Evolutionary conservation across 2,888 invertebrate genomes (phyloP).

Genomic region (Melanostoma scalare): DNA sequence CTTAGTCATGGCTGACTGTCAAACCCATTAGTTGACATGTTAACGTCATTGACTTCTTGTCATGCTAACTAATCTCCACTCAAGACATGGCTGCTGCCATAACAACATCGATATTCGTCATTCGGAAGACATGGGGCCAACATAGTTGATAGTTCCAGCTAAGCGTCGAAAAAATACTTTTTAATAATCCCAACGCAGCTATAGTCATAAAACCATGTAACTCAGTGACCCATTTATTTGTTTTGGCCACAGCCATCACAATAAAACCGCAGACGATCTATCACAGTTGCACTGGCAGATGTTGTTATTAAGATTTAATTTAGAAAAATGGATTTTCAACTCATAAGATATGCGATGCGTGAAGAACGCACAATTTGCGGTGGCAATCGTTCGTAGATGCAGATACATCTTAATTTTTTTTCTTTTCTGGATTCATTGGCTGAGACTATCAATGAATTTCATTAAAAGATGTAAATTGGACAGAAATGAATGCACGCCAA

Average conservation of each 20-base stretch:
- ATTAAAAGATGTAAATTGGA: slow-evolving; percentile 50
- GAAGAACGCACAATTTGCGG: slow-evolving; percentile 64
- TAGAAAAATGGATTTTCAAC: slow-evolving; percentile 51
- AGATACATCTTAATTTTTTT: slow-evolving; percentile 16
- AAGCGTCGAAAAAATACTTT: too few species aligned
- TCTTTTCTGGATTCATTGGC: slow-evolving; percentile 38
- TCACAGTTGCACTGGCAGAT: slow-evolving; percentile 57
- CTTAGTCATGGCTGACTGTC: background rate
- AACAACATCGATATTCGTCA: too few species aligned
- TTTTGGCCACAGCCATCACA: slow-evolving; percentile 34
- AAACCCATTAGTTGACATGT: background rate
- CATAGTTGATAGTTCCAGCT: too few species aligned
- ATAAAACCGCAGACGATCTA: slow-evolving; percentile 40
- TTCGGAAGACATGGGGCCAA: too few species aligned
- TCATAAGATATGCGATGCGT: slow-evolving; percentile 49
- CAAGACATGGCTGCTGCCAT: slow-evolving; percentile 19
- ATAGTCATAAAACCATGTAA: slow-evolving; percentile 16
- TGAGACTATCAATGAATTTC: slow-evolving; percentile 49
- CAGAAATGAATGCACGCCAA: slow-evolving; percentile 35
- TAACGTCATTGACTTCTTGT: slow-evolving; percentile 16
- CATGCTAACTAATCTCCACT: slow-evolving; percentile 27
- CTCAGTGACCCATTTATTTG: slow-evolving; percentile 57
- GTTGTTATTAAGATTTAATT: slow-evolving; percentile 61
- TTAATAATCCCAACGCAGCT: too few species aligned
- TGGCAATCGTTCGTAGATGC: slow-evolving; percentile 46